These are phyloP conservation scores for Protobothrops flavoviridis DNA, from an alignment of 2,113 vertebrate genomes.

Conservation along the genomic window DNA sequence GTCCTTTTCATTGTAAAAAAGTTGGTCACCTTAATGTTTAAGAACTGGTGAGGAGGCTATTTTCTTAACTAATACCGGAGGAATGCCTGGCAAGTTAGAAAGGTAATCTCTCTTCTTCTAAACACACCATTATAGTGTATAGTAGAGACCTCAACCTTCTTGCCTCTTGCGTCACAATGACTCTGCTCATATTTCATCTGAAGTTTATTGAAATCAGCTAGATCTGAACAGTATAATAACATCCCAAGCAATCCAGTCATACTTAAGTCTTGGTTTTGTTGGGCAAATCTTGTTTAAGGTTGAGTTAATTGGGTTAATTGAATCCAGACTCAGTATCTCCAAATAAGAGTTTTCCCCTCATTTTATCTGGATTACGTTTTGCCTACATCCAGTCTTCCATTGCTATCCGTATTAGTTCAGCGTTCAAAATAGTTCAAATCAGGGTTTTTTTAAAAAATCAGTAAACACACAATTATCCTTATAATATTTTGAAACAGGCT, in stretches of 20 bases:
- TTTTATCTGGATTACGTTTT: background rate
- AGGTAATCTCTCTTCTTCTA: background rate
- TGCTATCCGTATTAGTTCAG: background rate
- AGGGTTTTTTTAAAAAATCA: background rate
- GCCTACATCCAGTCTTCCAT: background rate
- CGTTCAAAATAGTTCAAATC: background rate
- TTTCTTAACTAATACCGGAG: background rate
- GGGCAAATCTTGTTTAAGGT: background rate
- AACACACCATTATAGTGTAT: background rate
- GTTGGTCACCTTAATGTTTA: too few relatives aligned
- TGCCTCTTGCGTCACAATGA: background rate
- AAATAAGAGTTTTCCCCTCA: background rate
- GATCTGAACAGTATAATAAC: background rate
- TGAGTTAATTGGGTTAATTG: background rate
- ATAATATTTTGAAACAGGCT: background rate
- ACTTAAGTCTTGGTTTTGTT: background rate
- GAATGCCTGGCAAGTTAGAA: background rate
- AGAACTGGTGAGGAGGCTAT: background rate
- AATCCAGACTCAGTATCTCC: background rate
- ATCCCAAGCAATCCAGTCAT: background rate
- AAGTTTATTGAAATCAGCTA: background rate
- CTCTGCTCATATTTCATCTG: background rate
- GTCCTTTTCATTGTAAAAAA: too few relatives aligned
- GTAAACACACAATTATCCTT: background rate
- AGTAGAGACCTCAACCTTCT: background rate